These are phyloP conservation scores for Xenopus laevis DNA, from an alignment of 2,113 vertebrate species.

Conservation along the genomic window DNA sequence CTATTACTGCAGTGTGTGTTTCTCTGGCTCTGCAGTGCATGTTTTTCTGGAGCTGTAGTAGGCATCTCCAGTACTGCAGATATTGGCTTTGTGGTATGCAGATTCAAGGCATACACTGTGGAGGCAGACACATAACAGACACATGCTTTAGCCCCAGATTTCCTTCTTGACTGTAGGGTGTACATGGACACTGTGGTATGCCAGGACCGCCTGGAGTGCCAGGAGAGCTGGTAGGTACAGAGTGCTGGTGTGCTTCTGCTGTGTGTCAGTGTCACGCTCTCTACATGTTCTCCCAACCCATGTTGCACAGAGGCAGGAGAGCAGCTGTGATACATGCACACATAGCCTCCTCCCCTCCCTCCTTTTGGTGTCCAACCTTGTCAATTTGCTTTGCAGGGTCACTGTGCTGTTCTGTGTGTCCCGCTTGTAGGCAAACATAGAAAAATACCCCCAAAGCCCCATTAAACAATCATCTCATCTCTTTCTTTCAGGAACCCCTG, in stretches of 20 bases:
- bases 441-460: neutral
- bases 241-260: conserved; percentile 37
- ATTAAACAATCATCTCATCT: too few relatives aligned
- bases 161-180: conserved; percentile 77
- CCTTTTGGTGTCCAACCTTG: conserved; percentile 23
- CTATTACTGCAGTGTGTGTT: neutral
- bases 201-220: conserved; percentile 83
- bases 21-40: conserved; percentile 6
- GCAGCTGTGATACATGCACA: conserved; percentile 16
- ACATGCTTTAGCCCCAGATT: conserved; percentile 54
- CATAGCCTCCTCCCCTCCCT: neutral
- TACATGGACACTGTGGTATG: conserved; percentile 86
- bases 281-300: conserved; percentile 19
- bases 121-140: conserved; percentile 11
- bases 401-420: conserved; percentile 36
- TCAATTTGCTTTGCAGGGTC: conserved; percentile 37
- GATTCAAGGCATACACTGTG: conserved; percentile 14
- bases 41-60: neutral
- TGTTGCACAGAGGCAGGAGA: conserved; percentile 10
- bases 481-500: conserved; percentile 57
- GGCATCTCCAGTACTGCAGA: neutral
- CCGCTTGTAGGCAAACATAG: neutral
- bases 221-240: conserved; percentile 76
- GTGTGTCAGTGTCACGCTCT: conserved; percentile 19
- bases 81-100: neutral